Evolutionary conservation across 1,140 invertebrate genomes (phyloP).

Genomic region (Parapsyche elsis): DNA sequence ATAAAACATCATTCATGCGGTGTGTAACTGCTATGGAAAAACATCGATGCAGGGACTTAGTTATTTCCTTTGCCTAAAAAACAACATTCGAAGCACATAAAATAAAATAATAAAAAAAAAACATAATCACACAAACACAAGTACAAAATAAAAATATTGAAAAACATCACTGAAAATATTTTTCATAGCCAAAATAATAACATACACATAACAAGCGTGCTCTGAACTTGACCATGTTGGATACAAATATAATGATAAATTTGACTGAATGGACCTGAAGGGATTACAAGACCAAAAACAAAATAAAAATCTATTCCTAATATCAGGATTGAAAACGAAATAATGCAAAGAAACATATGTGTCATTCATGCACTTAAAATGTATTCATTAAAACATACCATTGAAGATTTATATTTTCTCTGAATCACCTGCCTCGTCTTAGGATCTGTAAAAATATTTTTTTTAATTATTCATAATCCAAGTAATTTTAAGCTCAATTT

Average conservation of each 20-base stretch:
- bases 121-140: conserved; percentile 30
- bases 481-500: not conserved
- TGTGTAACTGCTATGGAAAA: conserved; percentile 53
- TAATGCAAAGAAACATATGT: conserved; percentile 10
- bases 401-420: conserved; percentile 96
- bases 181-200: not conserved
- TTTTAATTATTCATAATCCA: too few relatives aligned
- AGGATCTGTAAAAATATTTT: conserved; percentile 83
- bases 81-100: conserved; percentile 53
- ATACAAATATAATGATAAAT: too few relatives aligned
- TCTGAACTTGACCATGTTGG: too few relatives aligned
- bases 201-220: too few relatives aligned
- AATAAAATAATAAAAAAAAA: conserved; percentile 36
- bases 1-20: conserved; percentile 43
- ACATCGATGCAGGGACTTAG: conserved; percentile 53
- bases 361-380: not conserved
- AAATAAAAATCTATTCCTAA: conserved; percentile 5
- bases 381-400: conserved; percentile 73
- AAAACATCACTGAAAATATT: too few relatives aligned
- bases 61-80: conserved; percentile 52
- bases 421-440: conserved; percentile 96
- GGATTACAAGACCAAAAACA: conserved; percentile 34
- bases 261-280: too few relatives aligned
- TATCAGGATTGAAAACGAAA: conserved; percentile 43
- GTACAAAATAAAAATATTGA: not conserved